These are phyloP conservation scores for Eupithecia subfuscata DNA, from an alignment of 2,888 invertebrate genomes.

Conservation along the genomic window DNA sequence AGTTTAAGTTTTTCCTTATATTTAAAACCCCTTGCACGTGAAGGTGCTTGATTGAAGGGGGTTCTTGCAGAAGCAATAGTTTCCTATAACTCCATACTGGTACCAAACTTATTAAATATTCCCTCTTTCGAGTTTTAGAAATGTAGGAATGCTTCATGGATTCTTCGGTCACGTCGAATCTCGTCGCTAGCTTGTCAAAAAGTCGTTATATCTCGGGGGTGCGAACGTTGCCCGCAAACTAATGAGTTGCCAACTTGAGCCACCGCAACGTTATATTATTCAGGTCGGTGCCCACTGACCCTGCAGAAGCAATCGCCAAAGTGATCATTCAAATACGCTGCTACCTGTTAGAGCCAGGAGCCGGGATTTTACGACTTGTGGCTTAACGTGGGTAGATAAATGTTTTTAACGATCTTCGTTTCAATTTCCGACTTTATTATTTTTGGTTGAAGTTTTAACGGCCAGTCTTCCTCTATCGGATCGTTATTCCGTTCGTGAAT, in stretches of 20 bases:
- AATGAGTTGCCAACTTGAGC: conserved; percentile 38
- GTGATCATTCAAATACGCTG: conserved; percentile 42
- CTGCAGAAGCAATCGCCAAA: conserved; percentile 36
- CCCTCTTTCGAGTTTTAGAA: not conserved
- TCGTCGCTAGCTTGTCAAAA: conserved; percentile 10
- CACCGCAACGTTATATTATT: conserved; percentile 42
- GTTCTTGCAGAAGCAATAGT: not conserved
- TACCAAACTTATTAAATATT: not conserved
- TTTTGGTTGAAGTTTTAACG: not conserved
- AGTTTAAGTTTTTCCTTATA: no score
- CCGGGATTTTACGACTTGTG: conserved; percentile 30
- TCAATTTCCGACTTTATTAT: conserved; percentile 16
- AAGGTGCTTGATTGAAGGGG: no score
- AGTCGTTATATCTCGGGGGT: conserved; percentile 26
- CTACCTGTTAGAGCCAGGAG: conserved; percentile 39
- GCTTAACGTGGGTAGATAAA: conserved; percentile 27
- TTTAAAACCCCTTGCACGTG: no score
- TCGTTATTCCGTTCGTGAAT: not conserved
- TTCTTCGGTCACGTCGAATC: conserved; percentile 2
- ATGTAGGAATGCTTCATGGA: not conserved
- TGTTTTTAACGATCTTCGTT: conserved; percentile 27
- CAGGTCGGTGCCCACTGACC: conserved; percentile 36
- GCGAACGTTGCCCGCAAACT: conserved; percentile 42
- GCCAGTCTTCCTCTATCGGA: not conserved
- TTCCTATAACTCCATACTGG: not conserved